Base-by-base conservation (phyloP, 2,797 vertebrate genomes). In the Acridotheres tristis region DNA sequence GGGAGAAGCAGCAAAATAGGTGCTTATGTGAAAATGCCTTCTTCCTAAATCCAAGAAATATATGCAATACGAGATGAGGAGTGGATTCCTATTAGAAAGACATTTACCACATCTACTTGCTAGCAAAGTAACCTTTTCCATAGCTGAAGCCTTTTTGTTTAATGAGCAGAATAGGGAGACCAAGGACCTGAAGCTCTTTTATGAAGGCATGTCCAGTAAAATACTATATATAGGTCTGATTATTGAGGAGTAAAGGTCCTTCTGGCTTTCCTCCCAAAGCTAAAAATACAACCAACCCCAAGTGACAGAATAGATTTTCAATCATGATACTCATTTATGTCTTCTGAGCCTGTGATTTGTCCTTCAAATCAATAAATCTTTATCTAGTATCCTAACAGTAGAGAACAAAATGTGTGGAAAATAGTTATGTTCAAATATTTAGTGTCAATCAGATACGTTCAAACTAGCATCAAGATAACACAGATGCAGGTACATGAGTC, bases 271-370 rank as follows among this genome's bases (percentile, higher is more conserved):
- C 43, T 95, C 72, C 26, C 40, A 78, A 40, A 77, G 47, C 87
- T 94, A 97, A 96, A 96, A 96, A 96, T 93, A 93, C 32, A 91
- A 42, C 51, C 36, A 83, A 50, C 48, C 21, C 48, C 82, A 91
- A 80, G 68, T 55, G 81, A 80, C 66, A 79, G 54, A 80, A 93
- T 58, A 83, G 30, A 90, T 94, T 94, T 93, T 88, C 40, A 89
- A 30, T 93, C 5, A 3, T 81, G 79, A 73, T 91, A 66, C 21
- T 89, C 25, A 68, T 83, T 92, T 89, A 68, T 68, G 58, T 77
- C 42, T 80, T 81, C 55, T 57, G 81, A 83, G 32, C 34, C 45
- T 42, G 7, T 77, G 54, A 63, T 80, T 83, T 74, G 85, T 83
- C 79, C 68, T 89, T 92, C 36, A 58, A 72, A 85, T 93, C 72